Evolutionary conservation across 2,113 vertebrate species (phyloP).

Genomic region (Platichthys flesus): DNA sequence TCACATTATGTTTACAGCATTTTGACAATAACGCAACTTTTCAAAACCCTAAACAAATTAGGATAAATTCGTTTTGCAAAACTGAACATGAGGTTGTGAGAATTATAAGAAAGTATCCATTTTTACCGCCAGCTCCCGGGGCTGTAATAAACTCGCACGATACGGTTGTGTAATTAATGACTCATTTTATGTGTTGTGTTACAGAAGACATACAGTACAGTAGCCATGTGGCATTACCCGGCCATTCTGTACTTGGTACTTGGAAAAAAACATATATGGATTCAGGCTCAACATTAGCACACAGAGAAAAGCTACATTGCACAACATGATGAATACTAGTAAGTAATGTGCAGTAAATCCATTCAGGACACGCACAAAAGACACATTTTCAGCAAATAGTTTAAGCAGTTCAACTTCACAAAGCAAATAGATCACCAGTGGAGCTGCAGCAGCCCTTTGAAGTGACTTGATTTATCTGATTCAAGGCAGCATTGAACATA

Average conservation of each 20-base stretch:
- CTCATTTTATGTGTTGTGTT: not conserved
- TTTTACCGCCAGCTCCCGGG: not conserved
- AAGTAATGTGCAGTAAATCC: no score
- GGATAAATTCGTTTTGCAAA: not conserved
- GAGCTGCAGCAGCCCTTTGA: not conserved
- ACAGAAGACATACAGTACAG: not conserved
- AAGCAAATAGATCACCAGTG: not conserved
- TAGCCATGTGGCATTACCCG: no score
- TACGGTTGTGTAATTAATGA: not conserved
- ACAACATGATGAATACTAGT: not conserved
- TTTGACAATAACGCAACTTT: no score
- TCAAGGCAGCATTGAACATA: no score
- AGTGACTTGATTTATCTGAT: not conserved
- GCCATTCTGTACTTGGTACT: not conserved
- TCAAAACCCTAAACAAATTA: no score
- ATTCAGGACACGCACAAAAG: no score
- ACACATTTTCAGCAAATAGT: not conserved
- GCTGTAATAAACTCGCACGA: not conserved
- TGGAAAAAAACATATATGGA: not conserved
- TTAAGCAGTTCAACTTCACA: not conserved
- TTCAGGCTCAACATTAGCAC: conserved; percentile 3
- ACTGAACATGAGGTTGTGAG: not conserved
- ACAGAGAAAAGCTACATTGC: not conserved
- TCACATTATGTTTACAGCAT: no score
- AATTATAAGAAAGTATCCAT: not conserved